Evolutionary conservation across 2,888 invertebrate species (phyloP), one percentile per base, ranked within the genome.

Genomic region (Cordylochernes scorpioides): DNA sequence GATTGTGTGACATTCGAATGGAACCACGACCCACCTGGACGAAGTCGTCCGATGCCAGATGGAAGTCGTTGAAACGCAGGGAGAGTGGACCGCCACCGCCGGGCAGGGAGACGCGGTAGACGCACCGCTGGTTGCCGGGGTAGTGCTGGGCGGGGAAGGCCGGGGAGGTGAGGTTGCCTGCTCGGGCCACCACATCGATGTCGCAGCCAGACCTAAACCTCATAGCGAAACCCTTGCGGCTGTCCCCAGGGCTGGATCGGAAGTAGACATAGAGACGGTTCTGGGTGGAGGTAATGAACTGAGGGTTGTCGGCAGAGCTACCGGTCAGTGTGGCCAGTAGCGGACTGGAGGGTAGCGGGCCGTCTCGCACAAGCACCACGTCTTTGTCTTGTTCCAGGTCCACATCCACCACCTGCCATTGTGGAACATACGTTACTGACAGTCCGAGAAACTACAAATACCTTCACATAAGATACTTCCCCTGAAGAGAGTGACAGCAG

Each of bases 111-210:
- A 88, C 68, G 49, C 68, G 68, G 49, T 77, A 82, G 31, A 72
- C 62, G 51, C 86, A 88, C 50, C 80, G 77, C 49, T 84, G 80
- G 49, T 84, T 84, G 50, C 74, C 77, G 0, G 86, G 86, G 49
- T 88, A 88, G 39, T 68, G 68, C 27, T 65, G 63, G 6, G 82
- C 59, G 3, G 72, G 71, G 47, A 68, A 86, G 3, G 86, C 82
- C 4, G 86, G 86, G 1, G 86, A 86, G 13, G 68, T 68, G 4
- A 88, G 62, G 2, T 75, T 78, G 32, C 84, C 84, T 50, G 80
- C 78, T 18, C 66, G 60, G 4, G 75, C 68, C 14, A 71, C 66
- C 29, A 84, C 68, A 3, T 74, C 73, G 6, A 82, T 77, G 53
- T 66, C 71, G 53, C 94, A 94, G 5, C 91, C 72, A 62, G 13